A percentile compares a stretch with the other conserved stretches of the same genome.
Conservation (phyloP, 2,888 invertebrate genomes). For the Ophion obscuratus region DNA sequence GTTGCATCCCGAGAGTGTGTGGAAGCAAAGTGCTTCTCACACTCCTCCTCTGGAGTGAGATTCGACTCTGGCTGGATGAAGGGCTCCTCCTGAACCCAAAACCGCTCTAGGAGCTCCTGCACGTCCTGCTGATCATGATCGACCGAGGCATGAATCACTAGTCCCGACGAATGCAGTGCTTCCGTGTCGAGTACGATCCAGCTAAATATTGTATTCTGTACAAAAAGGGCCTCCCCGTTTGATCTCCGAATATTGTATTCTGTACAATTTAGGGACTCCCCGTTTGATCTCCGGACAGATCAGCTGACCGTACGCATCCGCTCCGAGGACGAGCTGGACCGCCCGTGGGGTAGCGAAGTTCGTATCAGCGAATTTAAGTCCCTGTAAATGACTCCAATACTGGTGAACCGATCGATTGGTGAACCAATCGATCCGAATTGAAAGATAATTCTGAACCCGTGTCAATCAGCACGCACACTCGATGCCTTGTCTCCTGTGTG, state of each 20-base stretch:
- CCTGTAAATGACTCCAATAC: not conserved
- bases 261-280: too few species aligned
- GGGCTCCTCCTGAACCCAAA: too few species aligned
- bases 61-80: too few species aligned
- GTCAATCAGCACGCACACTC: not conserved
- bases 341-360: not conserved
- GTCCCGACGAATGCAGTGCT: too few species aligned
- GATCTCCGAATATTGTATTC: not conserved
- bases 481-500: not conserved
- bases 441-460: not conserved
- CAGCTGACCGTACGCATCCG: not conserved
- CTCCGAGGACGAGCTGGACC: not conserved
- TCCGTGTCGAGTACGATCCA: not conserved
- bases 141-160: too few species aligned
- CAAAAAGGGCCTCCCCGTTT: too few species aligned
- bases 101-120: too few species aligned
- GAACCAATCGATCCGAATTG: not conserved
- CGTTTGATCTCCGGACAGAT: not conserved
- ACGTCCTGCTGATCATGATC: too few species aligned
- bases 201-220: too few species aligned
- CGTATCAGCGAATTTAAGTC: not conserved
- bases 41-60: too few species aligned
- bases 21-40: too few species aligned
- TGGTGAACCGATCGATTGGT: not conserved
- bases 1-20: too few species aligned